These are phyloP conservation scores for Acomys russatus DNA, from an alignment of 2,797 vertebrate genomes.

Conservation along the genomic window DNA sequence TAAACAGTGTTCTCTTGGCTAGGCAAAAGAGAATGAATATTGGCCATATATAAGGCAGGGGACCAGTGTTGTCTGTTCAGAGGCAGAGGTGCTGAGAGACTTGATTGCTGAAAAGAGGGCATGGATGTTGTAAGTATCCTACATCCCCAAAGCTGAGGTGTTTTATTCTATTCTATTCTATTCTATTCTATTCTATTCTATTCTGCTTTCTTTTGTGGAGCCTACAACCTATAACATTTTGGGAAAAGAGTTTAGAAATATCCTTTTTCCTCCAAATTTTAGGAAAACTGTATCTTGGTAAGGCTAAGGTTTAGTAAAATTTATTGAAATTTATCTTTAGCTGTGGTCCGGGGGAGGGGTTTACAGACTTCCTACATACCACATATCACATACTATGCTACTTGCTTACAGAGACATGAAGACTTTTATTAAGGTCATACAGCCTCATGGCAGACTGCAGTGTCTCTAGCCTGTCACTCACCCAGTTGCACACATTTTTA, in stretches of 20 bases:
- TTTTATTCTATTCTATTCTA: too few species aligned
- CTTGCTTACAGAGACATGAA: background rate
- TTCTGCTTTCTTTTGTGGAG: background rate
- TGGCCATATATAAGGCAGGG: too few species aligned
- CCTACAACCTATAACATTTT: background rate
- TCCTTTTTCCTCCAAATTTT: background rate
- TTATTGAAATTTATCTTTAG: background rate
- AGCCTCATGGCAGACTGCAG: background rate
- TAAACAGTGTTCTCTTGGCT: background rate
- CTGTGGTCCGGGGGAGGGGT: background rate
- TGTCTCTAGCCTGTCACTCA: background rate
- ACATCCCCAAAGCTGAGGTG: background rate
- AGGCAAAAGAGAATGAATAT: rapidly evolving
- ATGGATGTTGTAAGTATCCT: background rate
- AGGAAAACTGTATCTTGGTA: background rate
- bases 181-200: too few species aligned
- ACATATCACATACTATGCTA: background rate
- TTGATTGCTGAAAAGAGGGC: background rate
- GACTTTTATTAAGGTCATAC: background rate
- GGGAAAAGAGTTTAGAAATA: background rate
- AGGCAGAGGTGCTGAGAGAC: background rate
- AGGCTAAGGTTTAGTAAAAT: conserved; percentile 23
- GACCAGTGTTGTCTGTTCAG: background rate
- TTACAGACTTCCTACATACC: background rate
- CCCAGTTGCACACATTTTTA: background rate